phyloP scores from a whole-genome alignment of 2,888 invertebrate genomes.

The Calameuta idolon region DNA sequence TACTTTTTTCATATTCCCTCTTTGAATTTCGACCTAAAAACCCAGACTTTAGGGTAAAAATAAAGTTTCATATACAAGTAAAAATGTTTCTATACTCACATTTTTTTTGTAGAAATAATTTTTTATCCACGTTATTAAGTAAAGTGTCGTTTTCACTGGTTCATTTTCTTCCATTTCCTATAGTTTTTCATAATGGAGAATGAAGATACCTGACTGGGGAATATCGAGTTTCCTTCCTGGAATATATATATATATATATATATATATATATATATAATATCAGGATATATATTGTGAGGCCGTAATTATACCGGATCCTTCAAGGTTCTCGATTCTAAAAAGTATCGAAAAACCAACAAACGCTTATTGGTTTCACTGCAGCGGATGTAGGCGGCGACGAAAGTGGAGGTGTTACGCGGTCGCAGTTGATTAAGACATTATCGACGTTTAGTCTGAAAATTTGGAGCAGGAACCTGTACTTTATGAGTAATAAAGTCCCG shows the following conservation, averaged over 20 bases:
- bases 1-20: not conserved
- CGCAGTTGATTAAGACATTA: constrained; percentile 23
- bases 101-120: not conserved
- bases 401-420: constrained; percentile 17
- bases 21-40: not conserved
- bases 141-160: not conserved
- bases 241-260: not conserved
- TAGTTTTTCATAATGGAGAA: not conserved
- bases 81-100: not conserved
- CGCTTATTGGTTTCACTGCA: constrained; percentile 6
- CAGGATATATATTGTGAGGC: not conserved
- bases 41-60: not conserved
- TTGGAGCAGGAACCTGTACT: constrained; percentile 20
- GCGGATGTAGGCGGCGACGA: constrained; percentile 19
- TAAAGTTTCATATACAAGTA: not conserved
- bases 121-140: not conserved
- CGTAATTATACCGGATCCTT: not conserved
- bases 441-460: constrained; percentile 17
- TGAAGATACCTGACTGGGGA: not conserved
- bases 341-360: constrained; percentile 6
- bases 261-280: not conserved
- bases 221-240: not conserved
- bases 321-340: not conserved
- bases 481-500: constrained; percentile 17
- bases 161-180: not conserved